A percentile compares a stretch with the other conserved stretches of the same genome.
These are phyloP conservation scores for Parambassis ranga DNA, from an alignment of 2,797 vertebrate genomes.

Conservation along the genomic window DNA sequence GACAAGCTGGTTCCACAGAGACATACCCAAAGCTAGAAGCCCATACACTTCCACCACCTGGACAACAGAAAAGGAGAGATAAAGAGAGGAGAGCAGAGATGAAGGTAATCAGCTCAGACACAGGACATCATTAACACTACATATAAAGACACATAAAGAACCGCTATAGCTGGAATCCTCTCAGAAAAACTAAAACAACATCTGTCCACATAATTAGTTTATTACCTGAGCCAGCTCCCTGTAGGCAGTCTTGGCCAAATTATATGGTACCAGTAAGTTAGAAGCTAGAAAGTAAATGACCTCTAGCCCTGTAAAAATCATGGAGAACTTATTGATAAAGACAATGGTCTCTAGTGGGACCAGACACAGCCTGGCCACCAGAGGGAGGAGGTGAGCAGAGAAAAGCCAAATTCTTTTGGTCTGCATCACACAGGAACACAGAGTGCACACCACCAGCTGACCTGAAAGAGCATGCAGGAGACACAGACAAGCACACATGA, in stretches of 20 bases:
- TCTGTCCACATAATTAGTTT: not conserved
- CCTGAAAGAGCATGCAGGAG: constrained; percentile 76
- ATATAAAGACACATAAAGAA: constrained; percentile 3
- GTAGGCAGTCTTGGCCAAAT: constrained; percentile 96
- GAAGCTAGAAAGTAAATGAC: constrained; percentile 97
- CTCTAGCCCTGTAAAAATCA: constrained; percentile 98
- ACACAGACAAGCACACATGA: not conserved
- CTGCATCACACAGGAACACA: constrained; percentile 98
- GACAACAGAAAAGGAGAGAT: not conserved
- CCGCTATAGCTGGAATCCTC: not conserved
- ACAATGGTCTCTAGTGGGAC: constrained; percentile 96
- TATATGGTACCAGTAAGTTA: constrained; percentile 96
- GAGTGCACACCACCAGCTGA: constrained; percentile 96
- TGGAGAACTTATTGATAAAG: constrained; percentile 97
- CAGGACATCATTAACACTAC: not conserved
- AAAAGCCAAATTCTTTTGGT: constrained; percentile 99
- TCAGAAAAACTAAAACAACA: not conserved
- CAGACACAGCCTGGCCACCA: constrained; percentile 94
- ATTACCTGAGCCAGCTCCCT: constrained; percentile 95
- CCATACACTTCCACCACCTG: constrained; percentile 98
- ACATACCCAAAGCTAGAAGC: constrained; percentile 95
- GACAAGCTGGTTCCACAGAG: constrained; percentile 98
- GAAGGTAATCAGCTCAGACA: not conserved
- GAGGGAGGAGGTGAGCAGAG: constrained; percentile 96
- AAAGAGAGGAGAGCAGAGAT: not conserved